Base-by-base conservation (phyloP, 2,797 vertebrate species). In the Cichlasoma orientale region DNA sequence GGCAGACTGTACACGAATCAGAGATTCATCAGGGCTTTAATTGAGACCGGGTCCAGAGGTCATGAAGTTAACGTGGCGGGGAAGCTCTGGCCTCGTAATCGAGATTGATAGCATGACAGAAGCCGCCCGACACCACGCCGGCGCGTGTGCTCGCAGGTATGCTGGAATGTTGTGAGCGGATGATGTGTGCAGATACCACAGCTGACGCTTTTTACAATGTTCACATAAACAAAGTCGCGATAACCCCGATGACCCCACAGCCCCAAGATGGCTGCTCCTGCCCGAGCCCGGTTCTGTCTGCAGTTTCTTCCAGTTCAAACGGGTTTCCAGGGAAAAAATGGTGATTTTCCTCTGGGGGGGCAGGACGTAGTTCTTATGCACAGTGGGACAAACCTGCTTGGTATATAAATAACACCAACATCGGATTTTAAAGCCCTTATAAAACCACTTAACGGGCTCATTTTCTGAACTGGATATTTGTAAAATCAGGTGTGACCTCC, bases 21-120 rank as follows among this genome's bases (percentile, higher is more conserved):
- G 85, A 90, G 87, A 90, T 92, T 93, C 92, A 90, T 94, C 90
- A 91, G 88, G 91, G 88, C 88, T 92, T 84, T 95, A 93, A 94
- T 90, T 94, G 91, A 89, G 89, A 90, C 50, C 79, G 88, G 90
- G 90, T 92, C 78, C 80, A 91, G 86, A 91, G 92, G 93, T 94
- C 93, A 90, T 78, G 70, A 90, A 92, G 92, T 92, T 92, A 93
- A 93, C 68, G 87, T 90, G 90, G 90, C 89, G 59, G 92, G 86
- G 88, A 92, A 80, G 89, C 85, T 76, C 78, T 47, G 77, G 84
- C 89, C 92, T 92, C 86, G 59, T 93, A 94, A 94, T 90, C 82
- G 91, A 94, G 92, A 95, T 92, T 92, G 92, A 95, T 94, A 75
- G 83, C 61, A 52, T 83, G 86, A 89, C 86, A 91, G 88, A 83